Evolutionary conservation across 2,888 invertebrate species (phyloP).

Genomic region (Drosophila picticornis): DNA sequence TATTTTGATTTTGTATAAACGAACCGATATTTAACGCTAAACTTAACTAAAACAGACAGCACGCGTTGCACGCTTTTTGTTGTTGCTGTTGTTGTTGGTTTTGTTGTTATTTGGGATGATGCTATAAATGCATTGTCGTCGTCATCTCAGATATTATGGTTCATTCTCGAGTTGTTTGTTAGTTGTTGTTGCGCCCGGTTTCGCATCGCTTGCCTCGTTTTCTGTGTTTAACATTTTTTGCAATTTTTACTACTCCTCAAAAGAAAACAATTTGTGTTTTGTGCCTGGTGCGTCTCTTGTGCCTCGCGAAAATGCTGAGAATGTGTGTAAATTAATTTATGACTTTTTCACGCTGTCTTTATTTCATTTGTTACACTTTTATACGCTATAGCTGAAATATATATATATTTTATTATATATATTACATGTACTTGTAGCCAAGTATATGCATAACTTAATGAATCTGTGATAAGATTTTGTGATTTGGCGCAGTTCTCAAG

Average conservation of each 20-base stretch:
- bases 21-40: constrained; percentile 46
- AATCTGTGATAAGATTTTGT: constrained; percentile 50
- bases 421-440: constrained; percentile 24
- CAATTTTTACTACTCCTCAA: constrained; percentile 33
- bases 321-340: constrained; percentile 75
- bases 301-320: constrained; percentile 52
- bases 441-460: constrained; percentile 17
- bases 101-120: constrained; percentile 50
- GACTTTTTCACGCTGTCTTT: constrained; percentile 58
- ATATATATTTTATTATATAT: constrained; percentile 8
- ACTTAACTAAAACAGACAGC: constrained; percentile 56
- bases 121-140: constrained; percentile 78
- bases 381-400: constrained; percentile 29
- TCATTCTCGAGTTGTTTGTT: constrained; percentile 24
- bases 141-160: constrained; percentile 50
- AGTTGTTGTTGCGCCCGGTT: constrained; percentile 63
- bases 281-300: constrained; percentile 18
- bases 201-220: constrained; percentile 57
- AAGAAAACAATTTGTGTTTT: constrained; percentile 22
- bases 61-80: constrained; percentile 48
- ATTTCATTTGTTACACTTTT: constrained; percentile 45
- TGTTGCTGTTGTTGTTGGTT: constrained; percentile 22
- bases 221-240: constrained; percentile 43
- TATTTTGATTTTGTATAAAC: constrained; percentile 36
- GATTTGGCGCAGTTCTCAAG: constrained; percentile 38